Evolutionary conservation across 2,888 invertebrate genomes (phyloP).

Genomic region (Drosophila pseudotakahashii): DNA sequence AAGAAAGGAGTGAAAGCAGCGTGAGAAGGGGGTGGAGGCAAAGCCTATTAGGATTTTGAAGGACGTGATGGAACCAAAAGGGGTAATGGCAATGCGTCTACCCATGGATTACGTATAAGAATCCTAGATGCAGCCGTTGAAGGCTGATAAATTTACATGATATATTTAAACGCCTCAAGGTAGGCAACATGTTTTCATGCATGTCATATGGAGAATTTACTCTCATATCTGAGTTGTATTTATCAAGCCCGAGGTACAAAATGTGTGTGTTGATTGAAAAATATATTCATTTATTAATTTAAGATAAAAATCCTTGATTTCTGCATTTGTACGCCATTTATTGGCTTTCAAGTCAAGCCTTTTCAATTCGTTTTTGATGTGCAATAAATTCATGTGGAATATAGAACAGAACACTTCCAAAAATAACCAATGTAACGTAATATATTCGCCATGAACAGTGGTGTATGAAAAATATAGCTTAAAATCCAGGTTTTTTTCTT

Average conservation of each 20-base stretch:
- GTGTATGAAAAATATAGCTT: neutral
- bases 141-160: neutral
- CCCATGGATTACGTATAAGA: constrained; percentile 9
- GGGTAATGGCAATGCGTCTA: constrained; percentile 8
- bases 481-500: neutral
- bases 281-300: neutral
- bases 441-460: no score
- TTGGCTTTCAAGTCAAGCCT: no score
- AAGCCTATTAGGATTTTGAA: constrained; percentile 19
- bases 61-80: neutral
- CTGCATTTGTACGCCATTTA: neutral
- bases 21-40: constrained; percentile 4
- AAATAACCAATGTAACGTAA: neutral
- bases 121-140: neutral
- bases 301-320: neutral
- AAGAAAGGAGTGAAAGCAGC: neutral
- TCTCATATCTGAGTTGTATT: neutral
- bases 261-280: neutral
- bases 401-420: neutral
- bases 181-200: neutral
- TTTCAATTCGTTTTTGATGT: neutral
- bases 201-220: neutral
- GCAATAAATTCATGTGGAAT: neutral
- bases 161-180: neutral
- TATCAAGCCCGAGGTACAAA: neutral